A percentile compares a stretch with the other conserved stretches of the same genome.
Evolutionary conservation across 2,888 invertebrate genomes (phyloP).

Genomic region (Zaprionus bogoriensis): DNA sequence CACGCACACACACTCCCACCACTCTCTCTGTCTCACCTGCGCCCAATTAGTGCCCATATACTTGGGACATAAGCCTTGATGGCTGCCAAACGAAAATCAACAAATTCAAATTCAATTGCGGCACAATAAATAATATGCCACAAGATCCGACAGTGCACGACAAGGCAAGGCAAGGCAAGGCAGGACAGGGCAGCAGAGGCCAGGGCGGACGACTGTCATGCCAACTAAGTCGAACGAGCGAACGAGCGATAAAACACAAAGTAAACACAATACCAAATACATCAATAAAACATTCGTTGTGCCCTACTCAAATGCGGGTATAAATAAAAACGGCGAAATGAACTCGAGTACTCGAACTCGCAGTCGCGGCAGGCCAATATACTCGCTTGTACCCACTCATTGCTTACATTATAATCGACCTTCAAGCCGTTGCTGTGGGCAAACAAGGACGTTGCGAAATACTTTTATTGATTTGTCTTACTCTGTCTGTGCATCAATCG

Average conservation of each 20-base stretch:
- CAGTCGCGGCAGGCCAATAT: slow-evolving; percentile 18
- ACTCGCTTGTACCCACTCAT: slow-evolving; percentile 41
- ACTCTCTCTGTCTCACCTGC: slow-evolving; percentile 47
- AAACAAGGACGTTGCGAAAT: slow-evolving; percentile 7
- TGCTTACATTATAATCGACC: slow-evolving; percentile 65
- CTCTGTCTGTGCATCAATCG: slow-evolving; percentile 44
- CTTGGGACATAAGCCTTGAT: slow-evolving; percentile 17
- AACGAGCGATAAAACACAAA: slow-evolving; percentile 34
- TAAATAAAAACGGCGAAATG: slow-evolving; percentile 37
- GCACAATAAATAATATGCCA: slow-evolving; percentile 64
- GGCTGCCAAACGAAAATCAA: slow-evolving; percentile 45
- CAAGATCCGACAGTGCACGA: slow-evolving; percentile 22
- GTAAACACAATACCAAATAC: slow-evolving; percentile 45
- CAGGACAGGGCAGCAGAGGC: too few relatives aligned
- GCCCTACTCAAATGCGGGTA: slow-evolving; percentile 11
- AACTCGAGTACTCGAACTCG: neutral
- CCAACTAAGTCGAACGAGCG: slow-evolving; percentile 24
- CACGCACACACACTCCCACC: too few relatives aligned
- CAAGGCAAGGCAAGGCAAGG: too few relatives aligned
- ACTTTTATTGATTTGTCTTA: slow-evolving; percentile 59
- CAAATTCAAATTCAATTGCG: slow-evolving; percentile 71
- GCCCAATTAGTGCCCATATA: slow-evolving; percentile 57
- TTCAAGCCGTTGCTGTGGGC: slow-evolving; percentile 41
- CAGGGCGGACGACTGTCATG: slow-evolving; percentile 57
- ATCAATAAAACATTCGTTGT: slow-evolving; percentile 47